phyloP scores from a whole-genome alignment of 2,797 vertebrate genomes.

The Trachurus trachurus region DNA sequence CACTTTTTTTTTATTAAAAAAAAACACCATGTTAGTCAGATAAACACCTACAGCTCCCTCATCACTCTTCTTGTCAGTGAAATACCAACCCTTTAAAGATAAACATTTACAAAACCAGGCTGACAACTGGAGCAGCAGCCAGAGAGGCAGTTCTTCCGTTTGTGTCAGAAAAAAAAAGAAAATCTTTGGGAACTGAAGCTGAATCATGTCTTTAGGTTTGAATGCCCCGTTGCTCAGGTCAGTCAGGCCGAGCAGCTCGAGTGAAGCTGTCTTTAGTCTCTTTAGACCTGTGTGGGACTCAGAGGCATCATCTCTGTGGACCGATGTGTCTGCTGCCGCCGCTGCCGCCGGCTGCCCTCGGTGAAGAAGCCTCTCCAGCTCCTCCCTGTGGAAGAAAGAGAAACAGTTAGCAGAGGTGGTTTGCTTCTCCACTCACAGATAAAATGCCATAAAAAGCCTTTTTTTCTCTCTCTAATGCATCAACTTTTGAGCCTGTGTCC shows the following conservation, averaged over 20 bases:
- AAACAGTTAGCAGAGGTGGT: conserved; percentile 8
- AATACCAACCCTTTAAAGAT: conserved; percentile 8
- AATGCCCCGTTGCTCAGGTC: conserved; percentile 32
- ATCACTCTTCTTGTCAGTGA: neutral
- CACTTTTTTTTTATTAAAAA: neutral
- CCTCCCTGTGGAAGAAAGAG: conserved; percentile 77
- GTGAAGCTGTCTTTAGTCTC: conserved; percentile 25
- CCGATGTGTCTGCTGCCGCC: neutral
- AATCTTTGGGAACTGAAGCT: conserved; percentile 22
- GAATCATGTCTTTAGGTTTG: conserved; percentile 27
- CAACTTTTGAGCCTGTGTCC: neutral
- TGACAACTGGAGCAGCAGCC: conserved; percentile 10
- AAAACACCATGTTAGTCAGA: conserved; percentile 7
- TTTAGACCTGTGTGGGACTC: conserved; percentile 41
- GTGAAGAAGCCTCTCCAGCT: conserved; percentile 71
- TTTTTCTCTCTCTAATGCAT: neutral
- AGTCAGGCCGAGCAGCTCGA: conserved; percentile 27
- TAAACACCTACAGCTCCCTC: conserved; percentile 5
- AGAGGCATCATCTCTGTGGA: conserved; percentile 75
- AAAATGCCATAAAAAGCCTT: conserved; percentile 4
- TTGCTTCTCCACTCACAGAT: neutral
- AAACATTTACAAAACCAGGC: conserved; percentile 12
- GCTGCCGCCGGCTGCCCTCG: conserved; percentile 30
- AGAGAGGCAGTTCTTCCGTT: neutral
- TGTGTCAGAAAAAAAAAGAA: neutral